Percentiles rank a stretch among this genome's conserved stretches.
phyloP scores from a whole-genome alignment of 2,888 invertebrate genomes.

The Electrophaes corylata region DNA sequence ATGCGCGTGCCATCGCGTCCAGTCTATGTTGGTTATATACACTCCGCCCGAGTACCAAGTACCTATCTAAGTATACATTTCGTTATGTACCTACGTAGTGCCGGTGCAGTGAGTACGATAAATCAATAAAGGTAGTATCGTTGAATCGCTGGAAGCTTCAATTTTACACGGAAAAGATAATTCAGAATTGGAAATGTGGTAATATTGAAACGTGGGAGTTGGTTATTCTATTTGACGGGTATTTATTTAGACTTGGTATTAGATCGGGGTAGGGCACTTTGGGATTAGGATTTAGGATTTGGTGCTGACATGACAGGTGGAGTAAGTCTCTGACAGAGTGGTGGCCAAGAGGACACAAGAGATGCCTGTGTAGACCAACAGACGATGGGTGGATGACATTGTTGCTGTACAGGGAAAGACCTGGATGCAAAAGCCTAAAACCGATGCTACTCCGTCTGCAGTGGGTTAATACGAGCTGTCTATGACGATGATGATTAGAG shows the following conservation, averaged over 20 bases:
- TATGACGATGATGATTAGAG: too few species aligned
- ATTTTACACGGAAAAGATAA: conserved; percentile 16
- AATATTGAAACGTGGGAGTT: background rate
- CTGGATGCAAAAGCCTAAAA: too few species aligned
- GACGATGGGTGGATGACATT: too few species aligned
- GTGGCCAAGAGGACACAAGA: too few species aligned
- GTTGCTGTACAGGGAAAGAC: too few species aligned
- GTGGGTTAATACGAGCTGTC: too few species aligned
- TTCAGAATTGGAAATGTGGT: background rate
- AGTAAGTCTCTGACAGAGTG: too few species aligned
- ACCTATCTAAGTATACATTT: background rate
- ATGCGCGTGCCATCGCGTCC: background rate
- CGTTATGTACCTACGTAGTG: background rate
- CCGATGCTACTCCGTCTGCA: too few species aligned
- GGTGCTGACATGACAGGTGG: too few species aligned
- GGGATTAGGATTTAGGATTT: too few species aligned
- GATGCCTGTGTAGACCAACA: too few species aligned
- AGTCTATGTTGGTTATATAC: background rate
- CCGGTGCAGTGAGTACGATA: conserved; percentile 8
- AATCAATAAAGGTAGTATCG: conserved; percentile 15
- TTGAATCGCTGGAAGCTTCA: conserved; percentile 8
- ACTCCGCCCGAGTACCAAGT: background rate
- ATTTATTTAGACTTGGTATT: background rate
- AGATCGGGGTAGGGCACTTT: too few species aligned
- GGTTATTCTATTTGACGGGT: background rate